Conservation (phyloP, 1,140 invertebrate species). For the Bacillus rossius region DNA sequence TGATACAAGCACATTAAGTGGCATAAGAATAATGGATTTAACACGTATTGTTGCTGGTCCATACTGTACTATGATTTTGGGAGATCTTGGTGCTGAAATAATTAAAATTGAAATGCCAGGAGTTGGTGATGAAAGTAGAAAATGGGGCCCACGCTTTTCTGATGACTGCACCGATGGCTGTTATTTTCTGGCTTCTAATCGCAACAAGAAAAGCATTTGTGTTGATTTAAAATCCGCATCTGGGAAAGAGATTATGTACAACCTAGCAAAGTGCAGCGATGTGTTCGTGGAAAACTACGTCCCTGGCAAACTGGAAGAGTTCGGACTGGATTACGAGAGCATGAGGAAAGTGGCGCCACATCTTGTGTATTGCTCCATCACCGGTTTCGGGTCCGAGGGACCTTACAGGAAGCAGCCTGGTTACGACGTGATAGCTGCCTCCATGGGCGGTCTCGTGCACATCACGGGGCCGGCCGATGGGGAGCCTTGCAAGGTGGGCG, state of each 20-base stretch:
- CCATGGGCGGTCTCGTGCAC: constrained; percentile 82
- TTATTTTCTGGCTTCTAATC: constrained; percentile 86
- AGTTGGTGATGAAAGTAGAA: constrained; percentile 83
- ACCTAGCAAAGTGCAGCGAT: constrained; percentile 72
- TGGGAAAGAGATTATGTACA: constrained; percentile 67
- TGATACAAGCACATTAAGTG: constrained; percentile 43
- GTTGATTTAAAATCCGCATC: constrained; percentile 70
- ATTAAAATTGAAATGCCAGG: constrained; percentile 83
- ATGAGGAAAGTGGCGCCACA: constrained; percentile 65
- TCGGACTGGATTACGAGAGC: constrained; percentile 74
- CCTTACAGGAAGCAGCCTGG: constrained; percentile 82
- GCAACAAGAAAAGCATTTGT: constrained; percentile 94
- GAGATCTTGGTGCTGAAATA: constrained; percentile 91
- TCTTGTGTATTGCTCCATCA: constrained; percentile 92
- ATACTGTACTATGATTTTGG: constrained; percentile 89
- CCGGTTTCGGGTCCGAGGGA: constrained; percentile 84
- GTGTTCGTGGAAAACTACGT: constrained; percentile 93
- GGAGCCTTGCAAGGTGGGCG: constrained; percentile 86
- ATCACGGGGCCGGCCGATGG: constrained; percentile 83
- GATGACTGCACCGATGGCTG: constrained; percentile 51
- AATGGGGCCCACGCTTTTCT: constrained; percentile 91
- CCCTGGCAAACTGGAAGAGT: constrained; percentile 76
- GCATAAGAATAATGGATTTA: constrained; percentile 73
- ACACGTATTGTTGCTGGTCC: constrained; percentile 81
- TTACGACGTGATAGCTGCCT: constrained; percentile 94